Base-by-base conservation (phyloP, 2,797 vertebrate genomes). In the Pangasius krempfi region DNA sequence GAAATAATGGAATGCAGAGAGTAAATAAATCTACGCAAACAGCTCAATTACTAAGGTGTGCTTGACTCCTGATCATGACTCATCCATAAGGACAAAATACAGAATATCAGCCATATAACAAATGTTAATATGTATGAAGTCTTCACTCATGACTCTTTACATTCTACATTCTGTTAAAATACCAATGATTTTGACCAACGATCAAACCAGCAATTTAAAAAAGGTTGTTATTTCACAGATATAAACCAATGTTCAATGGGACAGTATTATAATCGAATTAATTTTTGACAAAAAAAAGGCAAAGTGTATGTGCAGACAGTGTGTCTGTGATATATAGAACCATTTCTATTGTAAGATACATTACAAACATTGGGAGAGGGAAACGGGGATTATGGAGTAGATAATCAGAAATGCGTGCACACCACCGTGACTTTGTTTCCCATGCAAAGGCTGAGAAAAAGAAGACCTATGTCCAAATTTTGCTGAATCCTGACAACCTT, bases 1-100 rank as follows among this genome's bases (percentile, higher is more conserved):
- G 18, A 85, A 75, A 60, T 87, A 86, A 89, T 85, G 80, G 33
- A 82, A 90, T 81, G 81, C 40, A 64, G 75, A 90, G 56, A n/a
- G 73, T n/a, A 84, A 37, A 89, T 89, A 88, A 88, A 87, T 85
- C 60, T 14, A 81, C 68, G 12, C 56, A 85, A 88, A 89, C 75
- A 82, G 58, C 75, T 87, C 73, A 79, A 16, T 87, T 81, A 37
- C 64, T 33, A 52, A 87, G 64, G 22, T 85, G 16, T 25, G 64
- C 30, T 70, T 20, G n/a, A 85, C 58, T 87, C 27, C 37, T 25
- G 10, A 80, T 56, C 60, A 37, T 33, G 2, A 78, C 50, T n/a
- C 75, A 9, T 30, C 27, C 50, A 54, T 52, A 16, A 13, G 25
- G 1, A 5, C 13, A 54, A n/a, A 78, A 78, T 18, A 1, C 1